Evolutionary conservation across 2,797 vertebrate genomes (phyloP), one percentile per base, ranked within the genome.

Genomic region (Coregonus sp.): DNA sequence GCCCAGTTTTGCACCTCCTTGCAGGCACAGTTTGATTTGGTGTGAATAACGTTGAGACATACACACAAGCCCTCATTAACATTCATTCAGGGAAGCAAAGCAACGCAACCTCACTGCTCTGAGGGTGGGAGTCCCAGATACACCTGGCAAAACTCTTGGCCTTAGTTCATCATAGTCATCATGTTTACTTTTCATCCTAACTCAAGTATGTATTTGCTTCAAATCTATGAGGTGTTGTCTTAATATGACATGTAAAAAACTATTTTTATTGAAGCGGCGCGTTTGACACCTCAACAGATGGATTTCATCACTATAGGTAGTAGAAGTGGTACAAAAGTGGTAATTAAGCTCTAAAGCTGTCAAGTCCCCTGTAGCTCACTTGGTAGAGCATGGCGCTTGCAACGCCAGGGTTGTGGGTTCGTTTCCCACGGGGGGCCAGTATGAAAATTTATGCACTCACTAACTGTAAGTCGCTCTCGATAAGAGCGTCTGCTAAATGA

Each of bases 1-100:
- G 80, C 85, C 88, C 86, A 90, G 92, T 93, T 94, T 94, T 93
- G 93, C 92, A 94, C 93, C 93, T 93, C 93, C 92, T 94, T 93
- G 91, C 92, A 91, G 91, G 89, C 91, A 87, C 92, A 92, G 92
- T 94, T 93, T 95, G 94, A 95, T 94, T 92, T 92, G 92, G 92
- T 94, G 93, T 94, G 92, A 94, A 94, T 93, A 94, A 93, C 92
- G 93, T 93, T 93, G 90, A 93, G 90, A 94, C 92, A 89, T 89
- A 92, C 90, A 90, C 91, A 90, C 91, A 92, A 88, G 90, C 90
- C 89, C 91, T 92, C 92, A 92, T 91, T 93, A 91, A 91, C 91
- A 92, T 91, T 92, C 90, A 89, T 91, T 91, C 89, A 89, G 86
- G 79, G 86, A 89, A 82, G 87, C 84, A 84, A 89, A 86, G 88